A percentile compares a stretch with the other conserved stretches of the same genome.
These are phyloP conservation scores for Huso huso DNA, from an alignment of 2,797 vertebrate species.

Conservation along the genomic window DNA sequence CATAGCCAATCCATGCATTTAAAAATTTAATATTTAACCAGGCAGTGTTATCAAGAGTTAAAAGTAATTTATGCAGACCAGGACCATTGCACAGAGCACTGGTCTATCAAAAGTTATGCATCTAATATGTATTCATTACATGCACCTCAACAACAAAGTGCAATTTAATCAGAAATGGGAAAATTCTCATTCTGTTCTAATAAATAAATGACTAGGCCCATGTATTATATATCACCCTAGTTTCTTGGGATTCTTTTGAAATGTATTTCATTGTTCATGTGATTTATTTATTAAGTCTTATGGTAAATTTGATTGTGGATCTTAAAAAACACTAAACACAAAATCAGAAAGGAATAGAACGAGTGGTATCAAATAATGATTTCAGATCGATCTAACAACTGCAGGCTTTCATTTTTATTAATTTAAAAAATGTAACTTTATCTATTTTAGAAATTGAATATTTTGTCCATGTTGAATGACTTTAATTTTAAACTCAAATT, in stretches of 20 bases:
- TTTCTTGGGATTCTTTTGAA: conserved; percentile 53
- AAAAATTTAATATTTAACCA: neutral
- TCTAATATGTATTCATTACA: conserved; percentile 81
- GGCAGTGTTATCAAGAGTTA: neutral
- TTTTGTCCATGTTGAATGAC: too few relatives aligned
- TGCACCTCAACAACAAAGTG: conserved; percentile 78
- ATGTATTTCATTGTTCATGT: conserved; percentile 72
- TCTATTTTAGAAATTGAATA: too few relatives aligned
- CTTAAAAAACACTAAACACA: conserved; percentile 25
- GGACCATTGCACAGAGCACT: conserved; percentile 9
- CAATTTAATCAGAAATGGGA: conserved; percentile 78
- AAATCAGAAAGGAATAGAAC: neutral
- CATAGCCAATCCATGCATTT: too few relatives aligned
- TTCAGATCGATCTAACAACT: too few relatives aligned
- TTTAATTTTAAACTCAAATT: too few relatives aligned
- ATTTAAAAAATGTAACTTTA: too few relatives aligned
- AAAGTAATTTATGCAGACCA: conserved; percentile 18
- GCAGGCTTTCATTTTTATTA: too few relatives aligned
- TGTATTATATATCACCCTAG: conserved; percentile 79
- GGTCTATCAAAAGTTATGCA: conserved; percentile 38
- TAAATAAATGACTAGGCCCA: conserved; percentile 80
- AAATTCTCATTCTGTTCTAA: conserved; percentile 75
- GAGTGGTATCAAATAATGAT: too few relatives aligned
- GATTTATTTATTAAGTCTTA: conserved; percentile 67
- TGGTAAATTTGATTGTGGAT: conserved; percentile 47